Percentiles rank a stretch among this genome's conserved stretches.
Conservation (phyloP, 2,113 vertebrate species). For the Ophthalmolycus amberensis region DNA sequence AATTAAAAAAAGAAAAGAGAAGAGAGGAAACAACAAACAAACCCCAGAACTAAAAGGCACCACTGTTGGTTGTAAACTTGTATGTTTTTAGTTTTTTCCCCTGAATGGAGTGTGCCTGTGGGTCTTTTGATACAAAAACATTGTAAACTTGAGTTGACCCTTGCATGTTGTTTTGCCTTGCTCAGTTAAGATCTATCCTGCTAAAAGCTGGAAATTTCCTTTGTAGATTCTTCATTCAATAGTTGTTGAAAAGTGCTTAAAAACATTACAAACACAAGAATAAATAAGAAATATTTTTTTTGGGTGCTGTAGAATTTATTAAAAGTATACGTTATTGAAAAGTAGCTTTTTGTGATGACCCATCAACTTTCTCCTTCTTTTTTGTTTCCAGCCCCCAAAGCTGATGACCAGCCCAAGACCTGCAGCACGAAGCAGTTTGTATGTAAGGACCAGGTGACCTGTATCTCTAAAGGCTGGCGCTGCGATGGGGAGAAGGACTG, state of each 20-base stretch:
- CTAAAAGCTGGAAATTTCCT: constrained; percentile 56
- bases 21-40: constrained; percentile 65
- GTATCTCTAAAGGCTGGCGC: constrained; percentile 98
- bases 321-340: neutral
- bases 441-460: constrained; percentile 96
- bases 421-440: constrained; percentile 98
- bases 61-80: constrained; percentile 60
- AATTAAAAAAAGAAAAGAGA: constrained; percentile 52
- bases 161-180: constrained; percentile 45
- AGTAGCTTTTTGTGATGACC: constrained; percentile 25
- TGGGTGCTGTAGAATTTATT: neutral
- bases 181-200: constrained; percentile 35
- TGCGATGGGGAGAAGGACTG: constrained; percentile 98
- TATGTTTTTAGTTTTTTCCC: constrained; percentile 43
- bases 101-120: constrained; percentile 49
- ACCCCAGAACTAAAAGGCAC: constrained; percentile 54
- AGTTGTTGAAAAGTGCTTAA: neutral
- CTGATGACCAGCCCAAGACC: constrained; percentile 84
- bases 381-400: constrained; percentile 82
- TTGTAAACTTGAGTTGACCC: constrained; percentile 70
- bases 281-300: neutral
- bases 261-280: neutral
- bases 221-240: constrained; percentile 1
- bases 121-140: constrained; percentile 61
- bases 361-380: constrained; percentile 43